A percentile compares a stretch with the other conserved stretches of the same genome.
Evolutionary conservation across 35 echinoderm and acorn worm species (phyloP).

Genomic region (Stichopus chloronotus): DNA sequence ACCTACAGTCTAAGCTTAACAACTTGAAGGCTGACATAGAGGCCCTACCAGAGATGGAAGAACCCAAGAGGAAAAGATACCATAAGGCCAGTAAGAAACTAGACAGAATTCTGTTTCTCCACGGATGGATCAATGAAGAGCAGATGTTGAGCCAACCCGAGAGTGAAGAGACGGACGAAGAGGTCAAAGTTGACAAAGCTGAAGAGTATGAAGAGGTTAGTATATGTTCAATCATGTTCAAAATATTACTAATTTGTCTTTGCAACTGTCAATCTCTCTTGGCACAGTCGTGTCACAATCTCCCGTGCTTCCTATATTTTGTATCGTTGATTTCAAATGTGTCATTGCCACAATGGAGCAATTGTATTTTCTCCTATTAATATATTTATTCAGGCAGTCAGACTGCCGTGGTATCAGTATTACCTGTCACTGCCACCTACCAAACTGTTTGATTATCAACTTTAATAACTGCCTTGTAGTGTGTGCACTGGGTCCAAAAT

Average conservation of each 20-base stretch:
- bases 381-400: too few relatives aligned
- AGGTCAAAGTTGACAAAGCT: background rate
- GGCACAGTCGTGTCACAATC: too few relatives aligned
- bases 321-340: too few relatives aligned
- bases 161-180: slow-evolving; percentile 34
- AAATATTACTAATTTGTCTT: background rate
- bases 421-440: too few relatives aligned
- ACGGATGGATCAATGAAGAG: slow-evolving; percentile 63
- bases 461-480: too few relatives aligned
- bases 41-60: slow-evolving; percentile 39
- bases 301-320: too few relatives aligned
- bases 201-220: slow-evolving; percentile 44
- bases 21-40: slow-evolving; percentile 48
- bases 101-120: slow-evolving; percentile 58
- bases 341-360: too few relatives aligned
- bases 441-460: too few relatives aligned
- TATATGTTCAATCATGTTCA: background rate
- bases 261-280: background rate
- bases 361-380: too few relatives aligned
- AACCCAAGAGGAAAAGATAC: background rate
- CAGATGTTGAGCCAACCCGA: background rate
- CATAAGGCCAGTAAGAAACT: slow-evolving; percentile 55
- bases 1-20: slow-evolving; percentile 63
- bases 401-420: too few relatives aligned
- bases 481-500: too few relatives aligned